phyloP scores from a whole-genome alignment of 2,797 vertebrate species.

The Sphaeramia orbicularis region DNA sequence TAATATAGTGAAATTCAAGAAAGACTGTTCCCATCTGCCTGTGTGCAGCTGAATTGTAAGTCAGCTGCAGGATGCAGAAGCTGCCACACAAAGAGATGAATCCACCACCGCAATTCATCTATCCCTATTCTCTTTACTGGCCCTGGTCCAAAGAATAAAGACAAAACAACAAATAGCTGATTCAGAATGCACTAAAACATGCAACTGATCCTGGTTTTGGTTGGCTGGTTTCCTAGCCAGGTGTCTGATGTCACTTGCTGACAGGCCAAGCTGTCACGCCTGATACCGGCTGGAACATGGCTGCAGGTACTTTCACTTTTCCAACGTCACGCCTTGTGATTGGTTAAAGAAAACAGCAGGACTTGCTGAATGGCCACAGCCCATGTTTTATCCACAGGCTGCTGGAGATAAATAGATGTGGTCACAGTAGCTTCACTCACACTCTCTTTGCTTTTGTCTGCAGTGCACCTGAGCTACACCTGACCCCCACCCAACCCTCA shows the following conservation, averaged over 20 bases:
- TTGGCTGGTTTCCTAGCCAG: constrained; percentile 57
- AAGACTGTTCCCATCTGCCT: constrained; percentile 15
- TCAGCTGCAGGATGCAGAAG: constrained; percentile 39
- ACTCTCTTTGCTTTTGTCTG: constrained; percentile 63
- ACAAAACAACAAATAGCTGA: constrained; percentile 66
- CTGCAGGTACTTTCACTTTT: constrained; percentile 81
- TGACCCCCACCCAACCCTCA: constrained; percentile 36
- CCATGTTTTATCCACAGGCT: constrained; percentile 54
- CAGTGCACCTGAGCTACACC: constrained; percentile 70
- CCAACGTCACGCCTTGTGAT: constrained; percentile 65
- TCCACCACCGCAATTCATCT: constrained; percentile 52
- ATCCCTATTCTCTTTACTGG: constrained; percentile 37
- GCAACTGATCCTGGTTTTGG: constrained; percentile 36
- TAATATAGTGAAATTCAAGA: constrained; percentile 8
- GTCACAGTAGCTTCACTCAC: constrained; percentile 68
- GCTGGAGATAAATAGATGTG: constrained; percentile 63
- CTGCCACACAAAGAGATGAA: constrained; percentile 45
- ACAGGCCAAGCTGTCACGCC: constrained; percentile 63
- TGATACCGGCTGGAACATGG: constrained; percentile 65
- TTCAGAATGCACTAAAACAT: constrained; percentile 56
- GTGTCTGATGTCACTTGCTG: constrained; percentile 64
- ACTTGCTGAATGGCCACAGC: constrained; percentile 41
- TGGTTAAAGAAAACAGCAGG: constrained; percentile 71
- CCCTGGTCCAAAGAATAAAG: constrained; percentile 54
- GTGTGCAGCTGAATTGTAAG: constrained; percentile 30